Percentiles rank a stretch among this genome's conserved stretches.
Conservation (phyloP, 2,113 vertebrate species). For the Salminus brasiliensis region DNA sequence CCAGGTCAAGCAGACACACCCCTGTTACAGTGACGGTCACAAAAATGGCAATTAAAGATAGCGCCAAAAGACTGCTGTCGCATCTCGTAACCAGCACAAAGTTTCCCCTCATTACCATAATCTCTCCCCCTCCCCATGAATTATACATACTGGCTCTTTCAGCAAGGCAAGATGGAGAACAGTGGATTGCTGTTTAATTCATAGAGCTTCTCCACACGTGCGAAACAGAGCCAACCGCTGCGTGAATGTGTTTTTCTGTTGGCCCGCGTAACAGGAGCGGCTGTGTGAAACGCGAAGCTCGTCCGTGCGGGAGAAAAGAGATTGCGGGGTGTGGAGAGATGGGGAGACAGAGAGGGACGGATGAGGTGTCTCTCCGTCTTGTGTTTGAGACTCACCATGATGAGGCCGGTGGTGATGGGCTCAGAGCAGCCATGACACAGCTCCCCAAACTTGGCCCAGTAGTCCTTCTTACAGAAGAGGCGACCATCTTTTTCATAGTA, state of each 20-base stretch:
- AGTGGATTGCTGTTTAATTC: constrained; percentile 36
- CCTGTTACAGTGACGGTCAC: too few species aligned
- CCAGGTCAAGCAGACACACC: too few species aligned
- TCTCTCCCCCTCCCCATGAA: constrained; percentile 41
- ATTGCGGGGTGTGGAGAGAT: constrained; percentile 6
- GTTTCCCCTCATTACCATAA: constrained; percentile 28
- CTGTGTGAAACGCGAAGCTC: constrained; percentile 11
- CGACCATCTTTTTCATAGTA: constrained; percentile 97
- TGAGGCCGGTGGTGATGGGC: constrained; percentile 93
- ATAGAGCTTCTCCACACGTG: constrained; percentile 13
- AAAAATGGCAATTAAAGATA: background rate
- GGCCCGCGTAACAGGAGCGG: constrained; percentile 28
- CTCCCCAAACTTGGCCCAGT: constrained; percentile 92
- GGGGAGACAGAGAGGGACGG: background rate
- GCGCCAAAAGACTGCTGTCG: background rate
- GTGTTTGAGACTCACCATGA: constrained; percentile 85
- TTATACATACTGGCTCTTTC: constrained; percentile 47
- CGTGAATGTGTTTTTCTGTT: constrained; percentile 30
- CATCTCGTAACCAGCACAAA: background rate
- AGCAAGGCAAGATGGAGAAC: constrained; percentile 18
- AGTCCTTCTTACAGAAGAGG: constrained; percentile 97
- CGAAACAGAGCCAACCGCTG: constrained; percentile 10
- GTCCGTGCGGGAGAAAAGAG: constrained; percentile 7
- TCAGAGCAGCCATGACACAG: constrained; percentile 95
- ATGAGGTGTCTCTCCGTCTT: background rate